These are phyloP conservation scores for Pteronura brasiliensis DNA, from an alignment of 2,113 vertebrate species.

Conservation along the genomic window DNA sequence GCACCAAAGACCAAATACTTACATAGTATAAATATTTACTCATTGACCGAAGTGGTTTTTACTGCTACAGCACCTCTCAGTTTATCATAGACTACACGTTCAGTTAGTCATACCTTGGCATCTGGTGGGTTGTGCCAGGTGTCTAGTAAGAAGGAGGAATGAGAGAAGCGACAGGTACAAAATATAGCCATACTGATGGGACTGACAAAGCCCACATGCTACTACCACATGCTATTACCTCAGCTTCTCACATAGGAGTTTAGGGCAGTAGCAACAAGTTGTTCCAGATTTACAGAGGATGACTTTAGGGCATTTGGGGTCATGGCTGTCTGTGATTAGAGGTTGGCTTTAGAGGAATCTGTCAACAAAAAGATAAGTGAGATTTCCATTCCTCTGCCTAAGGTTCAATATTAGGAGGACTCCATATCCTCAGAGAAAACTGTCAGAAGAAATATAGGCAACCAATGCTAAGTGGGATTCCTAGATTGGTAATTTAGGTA, in stretches of 20 bases:
- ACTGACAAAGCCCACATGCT: background rate
- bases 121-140: background rate
- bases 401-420: background rate
- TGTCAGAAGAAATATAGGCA: background rate
- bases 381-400: background rate
- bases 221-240: background rate
- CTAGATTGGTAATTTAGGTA: background rate
- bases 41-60: background rate
- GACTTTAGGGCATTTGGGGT: background rate
- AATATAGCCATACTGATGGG: background rate
- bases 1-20: background rate
- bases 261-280: background rate
- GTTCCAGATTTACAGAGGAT: background rate
- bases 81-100: background rate
- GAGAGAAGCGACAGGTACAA: background rate
- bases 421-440: background rate
- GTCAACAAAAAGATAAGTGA: background rate
- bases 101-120: background rate
- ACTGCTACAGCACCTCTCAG: background rate
- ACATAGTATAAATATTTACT: background rate
- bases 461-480: background rate
- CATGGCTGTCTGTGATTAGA: background rate
- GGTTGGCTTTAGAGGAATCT: background rate
- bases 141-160: background rate
- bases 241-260: background rate